phyloP scores from a whole-genome alignment of 2,113 vertebrate species.

The Falco punctatus region DNA sequence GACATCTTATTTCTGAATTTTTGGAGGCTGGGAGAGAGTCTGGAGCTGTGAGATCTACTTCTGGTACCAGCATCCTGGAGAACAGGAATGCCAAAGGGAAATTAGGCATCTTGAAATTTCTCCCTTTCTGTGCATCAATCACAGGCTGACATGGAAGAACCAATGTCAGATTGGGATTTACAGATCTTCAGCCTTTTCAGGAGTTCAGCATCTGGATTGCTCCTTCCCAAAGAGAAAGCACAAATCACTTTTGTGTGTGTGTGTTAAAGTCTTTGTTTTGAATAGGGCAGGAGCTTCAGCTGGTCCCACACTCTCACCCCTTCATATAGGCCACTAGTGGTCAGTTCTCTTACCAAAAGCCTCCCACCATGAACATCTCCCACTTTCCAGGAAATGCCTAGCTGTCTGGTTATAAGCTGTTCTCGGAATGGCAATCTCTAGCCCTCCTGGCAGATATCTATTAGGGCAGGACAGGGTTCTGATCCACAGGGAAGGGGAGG shows the following conservation, averaged over 20 bases:
- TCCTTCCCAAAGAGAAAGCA: neutral
- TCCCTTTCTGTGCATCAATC: neutral
- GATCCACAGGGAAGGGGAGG: neutral
- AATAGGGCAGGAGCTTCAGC: neutral
- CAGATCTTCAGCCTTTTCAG: neutral
- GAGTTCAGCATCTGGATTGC: neutral
- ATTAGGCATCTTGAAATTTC: neutral
- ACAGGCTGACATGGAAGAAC: neutral
- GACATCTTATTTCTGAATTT: neutral
- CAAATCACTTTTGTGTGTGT: neutral
- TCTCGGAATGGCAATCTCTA: neutral
- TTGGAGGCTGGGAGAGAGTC: neutral
- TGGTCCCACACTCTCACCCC: neutral
- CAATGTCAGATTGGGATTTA: neutral
- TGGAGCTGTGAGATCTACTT: neutral
- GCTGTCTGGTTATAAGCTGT: neutral
- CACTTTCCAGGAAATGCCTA: neutral
- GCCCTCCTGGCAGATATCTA: neutral
- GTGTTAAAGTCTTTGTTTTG: neutral
- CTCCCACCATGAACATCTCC: neutral
- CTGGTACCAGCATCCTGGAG: neutral
- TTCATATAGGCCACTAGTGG: neutral
- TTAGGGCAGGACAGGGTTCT: neutral
- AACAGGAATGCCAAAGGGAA: neutral
- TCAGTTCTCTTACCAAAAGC: neutral